A percentile compares a stretch with the other conserved stretches of the same genome.
These are phyloP conservation scores for Poecilia wingei DNA, from an alignment of 2,797 vertebrate species.

Conservation along the genomic window DNA sequence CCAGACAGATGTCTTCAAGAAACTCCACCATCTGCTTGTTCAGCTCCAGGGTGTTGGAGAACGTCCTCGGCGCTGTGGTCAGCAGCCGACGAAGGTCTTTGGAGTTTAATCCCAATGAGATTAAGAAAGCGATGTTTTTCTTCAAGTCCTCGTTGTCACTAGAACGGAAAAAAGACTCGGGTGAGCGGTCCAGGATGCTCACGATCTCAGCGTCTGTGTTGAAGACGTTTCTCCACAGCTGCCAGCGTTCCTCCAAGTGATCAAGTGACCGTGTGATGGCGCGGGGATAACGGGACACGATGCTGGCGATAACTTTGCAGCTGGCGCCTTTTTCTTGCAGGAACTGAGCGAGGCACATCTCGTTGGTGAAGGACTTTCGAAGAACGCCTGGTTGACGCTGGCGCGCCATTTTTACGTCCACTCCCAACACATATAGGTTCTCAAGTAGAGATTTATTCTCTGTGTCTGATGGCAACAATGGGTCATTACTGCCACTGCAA, in stretches of 20 bases:
- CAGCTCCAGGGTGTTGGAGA: conserved; percentile 84
- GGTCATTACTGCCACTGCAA: conserved; percentile 15
- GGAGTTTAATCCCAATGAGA: conserved; percentile 76
- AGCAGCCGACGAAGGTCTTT: conserved; percentile 80
- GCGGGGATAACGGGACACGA: conserved; percentile 84
- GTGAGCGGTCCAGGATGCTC: conserved; percentile 80
- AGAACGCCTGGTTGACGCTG: conserved; percentile 79
- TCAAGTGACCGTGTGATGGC: conserved; percentile 80
- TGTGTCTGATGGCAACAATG: neutral
- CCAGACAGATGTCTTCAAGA: conserved; percentile 71
- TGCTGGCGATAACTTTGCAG: conserved; percentile 72
- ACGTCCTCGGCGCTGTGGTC: conserved; percentile 79
- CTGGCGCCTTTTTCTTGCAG: conserved; percentile 80
- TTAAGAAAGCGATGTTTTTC: conserved; percentile 82
- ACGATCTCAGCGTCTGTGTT: conserved; percentile 79
- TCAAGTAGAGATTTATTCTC: conserved; percentile 80
- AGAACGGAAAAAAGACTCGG: conserved; percentile 86
- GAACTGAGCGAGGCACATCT: conserved; percentile 78
- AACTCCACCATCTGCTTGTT: conserved; percentile 82
- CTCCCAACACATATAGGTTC: conserved; percentile 77
- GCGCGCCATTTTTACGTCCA: conserved; percentile 78
- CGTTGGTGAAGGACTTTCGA: conserved; percentile 75
- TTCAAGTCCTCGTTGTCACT: conserved; percentile 80
- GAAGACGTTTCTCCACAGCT: conserved; percentile 85
- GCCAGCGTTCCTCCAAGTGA: conserved; percentile 82